These are phyloP conservation scores for Liodrosophila aerea DNA, from an alignment of 2,888 invertebrate genomes.

Conservation along the genomic window DNA sequence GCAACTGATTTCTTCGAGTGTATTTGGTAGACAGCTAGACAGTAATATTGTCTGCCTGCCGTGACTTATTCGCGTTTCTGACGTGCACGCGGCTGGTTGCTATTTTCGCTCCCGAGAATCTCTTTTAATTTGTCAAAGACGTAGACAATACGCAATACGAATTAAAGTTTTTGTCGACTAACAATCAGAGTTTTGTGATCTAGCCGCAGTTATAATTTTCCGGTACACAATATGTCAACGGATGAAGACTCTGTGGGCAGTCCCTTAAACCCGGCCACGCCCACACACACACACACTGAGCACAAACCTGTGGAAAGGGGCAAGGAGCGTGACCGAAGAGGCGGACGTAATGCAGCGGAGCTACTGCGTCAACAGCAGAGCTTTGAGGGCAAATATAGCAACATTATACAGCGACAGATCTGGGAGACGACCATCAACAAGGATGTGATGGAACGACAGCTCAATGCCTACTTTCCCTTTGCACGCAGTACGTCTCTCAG, in stretches of 20 bases:
- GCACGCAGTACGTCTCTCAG: conserved; percentile 63
- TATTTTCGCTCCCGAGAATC: conserved; percentile 7
- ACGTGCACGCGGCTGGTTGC: conserved; percentile 55
- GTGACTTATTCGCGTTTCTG: conserved; percentile 73
- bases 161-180: conserved; percentile 9
- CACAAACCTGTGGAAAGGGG: conserved; percentile 18
- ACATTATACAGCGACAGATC: conserved; percentile 81
- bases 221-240: conserved; percentile 61
- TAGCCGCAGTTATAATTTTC: conserved; percentile 54
- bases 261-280: conserved; percentile 46
- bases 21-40: conserved; percentile 7
- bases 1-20: too few species aligned
- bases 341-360: conserved; percentile 39
- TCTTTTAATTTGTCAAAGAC: conserved; percentile 2
- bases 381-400: conserved; percentile 81
- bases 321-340: conserved; percentile 7
- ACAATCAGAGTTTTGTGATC: conserved; percentile 16
- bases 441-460: conserved; percentile 85
- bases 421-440: conserved; percentile 81
- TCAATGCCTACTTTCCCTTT: conserved; percentile 88
- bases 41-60: conserved; percentile 44
- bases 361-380: conserved; percentile 75
- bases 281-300: conserved; percentile 32
- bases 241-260: conserved; percentile 62
- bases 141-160: conserved; percentile 6